These are phyloP conservation scores for Callospermophilus lateralis DNA, from an alignment of 2,113 vertebrate genomes.

Conservation along the genomic window DNA sequence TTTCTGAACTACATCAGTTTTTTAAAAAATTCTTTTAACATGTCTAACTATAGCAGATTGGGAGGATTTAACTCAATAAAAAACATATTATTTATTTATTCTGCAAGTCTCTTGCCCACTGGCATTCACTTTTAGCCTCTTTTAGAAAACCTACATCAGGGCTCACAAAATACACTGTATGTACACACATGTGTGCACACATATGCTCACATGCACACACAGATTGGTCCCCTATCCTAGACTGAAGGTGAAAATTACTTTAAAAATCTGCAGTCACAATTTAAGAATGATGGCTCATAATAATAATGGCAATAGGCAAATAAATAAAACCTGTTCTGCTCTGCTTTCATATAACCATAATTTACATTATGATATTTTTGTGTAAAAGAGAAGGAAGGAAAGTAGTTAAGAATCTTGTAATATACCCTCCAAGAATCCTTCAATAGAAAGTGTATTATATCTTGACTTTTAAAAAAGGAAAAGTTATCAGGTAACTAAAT, in stretches of 20 bases:
- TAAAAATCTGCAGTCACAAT: background rate
- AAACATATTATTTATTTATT: background rate
- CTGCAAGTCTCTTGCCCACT: background rate
- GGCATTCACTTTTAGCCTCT: background rate
- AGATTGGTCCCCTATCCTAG: background rate
- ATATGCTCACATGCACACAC: background rate
- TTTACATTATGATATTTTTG: background rate
- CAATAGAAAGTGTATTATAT: background rate
- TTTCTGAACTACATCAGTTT: background rate
- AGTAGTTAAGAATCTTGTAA: background rate
- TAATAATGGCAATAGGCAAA: background rate
- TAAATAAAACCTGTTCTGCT: background rate
- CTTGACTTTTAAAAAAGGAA: background rate
- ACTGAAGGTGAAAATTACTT: background rate
- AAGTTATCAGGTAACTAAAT: background rate
- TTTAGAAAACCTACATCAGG: background rate
- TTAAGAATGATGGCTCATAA: background rate
- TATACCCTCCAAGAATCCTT: background rate
- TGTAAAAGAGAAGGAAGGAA: background rate
- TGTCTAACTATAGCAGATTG: background rate
- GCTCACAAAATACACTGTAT: background rate
- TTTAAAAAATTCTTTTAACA: background rate
- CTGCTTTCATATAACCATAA: background rate
- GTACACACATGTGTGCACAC: background rate
- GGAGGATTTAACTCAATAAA: too few relatives aligned